phyloP scores from a whole-genome alignment of 2,888 invertebrate species.

The Aporophyla lueneburgensis region DNA sequence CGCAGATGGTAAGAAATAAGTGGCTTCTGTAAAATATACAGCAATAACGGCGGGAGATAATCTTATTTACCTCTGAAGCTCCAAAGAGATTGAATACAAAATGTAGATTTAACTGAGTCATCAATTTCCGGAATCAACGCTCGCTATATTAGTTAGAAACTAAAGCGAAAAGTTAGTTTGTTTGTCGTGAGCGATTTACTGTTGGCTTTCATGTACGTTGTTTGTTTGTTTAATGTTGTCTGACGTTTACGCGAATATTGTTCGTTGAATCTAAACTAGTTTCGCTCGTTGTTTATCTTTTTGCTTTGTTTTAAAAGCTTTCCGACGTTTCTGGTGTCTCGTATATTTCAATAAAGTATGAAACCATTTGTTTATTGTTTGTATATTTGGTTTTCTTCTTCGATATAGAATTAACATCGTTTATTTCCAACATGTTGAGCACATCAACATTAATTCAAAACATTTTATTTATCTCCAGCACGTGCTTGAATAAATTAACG shows the following conservation, averaged over 20 bases:
- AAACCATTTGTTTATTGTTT: not conserved
- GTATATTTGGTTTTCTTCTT: not conserved
- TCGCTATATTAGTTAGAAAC: slow-evolving; percentile 52
- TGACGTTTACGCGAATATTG: slow-evolving; percentile 28
- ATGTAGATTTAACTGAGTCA: slow-evolving; percentile 46
- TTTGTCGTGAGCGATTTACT: slow-evolving; percentile 41
- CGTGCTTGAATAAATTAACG: slow-evolving; percentile 32
- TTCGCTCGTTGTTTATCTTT: slow-evolving; percentile 32
- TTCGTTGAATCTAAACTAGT: slow-evolving; percentile 13
- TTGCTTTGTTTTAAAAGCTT: slow-evolving; percentile 31
- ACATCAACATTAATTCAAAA: not conserved
- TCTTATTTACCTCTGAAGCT: slow-evolving; percentile 39
- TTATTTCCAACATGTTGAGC: not conserved
- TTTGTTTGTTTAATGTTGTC: slow-evolving; percentile 43
- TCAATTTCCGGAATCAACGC: slow-evolving; percentile 50
- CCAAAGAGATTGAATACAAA: slow-evolving; percentile 47
- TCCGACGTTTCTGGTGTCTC: not conserved
- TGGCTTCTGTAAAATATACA: slow-evolving; percentile 35
- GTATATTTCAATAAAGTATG: slow-evolving; percentile 12
- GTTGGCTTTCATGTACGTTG: slow-evolving; percentile 30
- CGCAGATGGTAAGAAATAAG: slow-evolving; percentile 49
- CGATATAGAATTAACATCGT: not conserved
- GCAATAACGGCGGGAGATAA: slow-evolving; percentile 34
- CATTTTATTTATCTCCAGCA: slow-evolving; percentile 8
- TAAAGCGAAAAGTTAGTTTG: slow-evolving; percentile 48